These are phyloP conservation scores for Brotogeris chrysoptera DNA, from an alignment of 2,797 vertebrate genomes.

Conservation along the genomic window DNA sequence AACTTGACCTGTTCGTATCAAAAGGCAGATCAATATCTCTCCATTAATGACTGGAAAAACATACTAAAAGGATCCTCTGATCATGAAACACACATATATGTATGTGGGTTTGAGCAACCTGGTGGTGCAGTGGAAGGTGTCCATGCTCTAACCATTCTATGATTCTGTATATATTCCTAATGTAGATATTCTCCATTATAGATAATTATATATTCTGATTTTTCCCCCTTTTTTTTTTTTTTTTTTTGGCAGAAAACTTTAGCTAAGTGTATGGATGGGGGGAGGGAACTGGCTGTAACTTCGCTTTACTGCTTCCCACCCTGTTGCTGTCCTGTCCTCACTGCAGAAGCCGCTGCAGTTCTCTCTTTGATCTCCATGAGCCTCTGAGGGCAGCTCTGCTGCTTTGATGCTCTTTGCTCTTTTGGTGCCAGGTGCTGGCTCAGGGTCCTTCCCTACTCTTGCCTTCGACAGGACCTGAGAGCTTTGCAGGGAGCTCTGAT, in stretches of 20 bases:
- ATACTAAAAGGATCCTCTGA: neutral
- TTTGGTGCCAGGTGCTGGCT: neutral
- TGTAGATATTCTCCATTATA: neutral
- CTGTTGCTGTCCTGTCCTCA: no score
- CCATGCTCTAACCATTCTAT: neutral
- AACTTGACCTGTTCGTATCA: neutral
- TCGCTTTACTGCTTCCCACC: neutral
- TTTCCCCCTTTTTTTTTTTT: neutral
- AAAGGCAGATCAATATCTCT: neutral
- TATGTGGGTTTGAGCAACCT: neutral
- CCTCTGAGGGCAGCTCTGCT: neutral
- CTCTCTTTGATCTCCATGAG: accelerated
- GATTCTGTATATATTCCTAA: neutral
- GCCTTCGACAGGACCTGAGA: neutral
- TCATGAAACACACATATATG: accelerated
- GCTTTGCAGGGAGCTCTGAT: neutral
- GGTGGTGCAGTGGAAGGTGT: neutral
- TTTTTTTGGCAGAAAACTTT: neutral
- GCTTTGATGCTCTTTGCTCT: neutral
- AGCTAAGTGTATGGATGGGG: neutral
- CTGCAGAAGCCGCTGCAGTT: neutral
- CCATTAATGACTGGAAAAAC: neutral
- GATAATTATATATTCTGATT: neutral
- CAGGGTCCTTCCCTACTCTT: no score
- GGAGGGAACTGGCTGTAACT: neutral